phyloP scores from a whole-genome alignment of 2,888 invertebrate genomes.

The Lasioglossum villosulum region DNA sequence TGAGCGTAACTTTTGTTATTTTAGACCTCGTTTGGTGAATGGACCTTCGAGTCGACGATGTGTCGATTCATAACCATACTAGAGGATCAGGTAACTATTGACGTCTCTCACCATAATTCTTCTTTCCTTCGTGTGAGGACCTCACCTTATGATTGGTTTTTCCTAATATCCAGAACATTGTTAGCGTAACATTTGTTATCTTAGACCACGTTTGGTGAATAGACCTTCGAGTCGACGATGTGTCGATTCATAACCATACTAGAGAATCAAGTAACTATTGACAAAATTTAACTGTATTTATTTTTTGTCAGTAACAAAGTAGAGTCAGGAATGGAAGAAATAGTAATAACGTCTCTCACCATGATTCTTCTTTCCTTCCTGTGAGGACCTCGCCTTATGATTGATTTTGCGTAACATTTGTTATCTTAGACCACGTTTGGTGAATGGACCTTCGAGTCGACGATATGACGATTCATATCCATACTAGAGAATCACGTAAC shows the following conservation, averaged over 20 bases:
- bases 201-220: not conserved
- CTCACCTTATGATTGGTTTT: not conserved
- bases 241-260: no score
- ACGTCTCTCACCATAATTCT: not conserved
- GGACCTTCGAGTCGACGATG: no score
- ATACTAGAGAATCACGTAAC: no score
- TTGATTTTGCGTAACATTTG: not conserved
- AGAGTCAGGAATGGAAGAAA: no score
- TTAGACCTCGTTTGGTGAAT: not conserved
- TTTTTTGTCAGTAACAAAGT: no score
- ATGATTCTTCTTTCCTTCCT: not conserved
- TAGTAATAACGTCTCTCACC: no score
- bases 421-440: not conserved
- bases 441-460: not conserved
- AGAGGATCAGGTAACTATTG: no score
- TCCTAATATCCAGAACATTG: not conserved
- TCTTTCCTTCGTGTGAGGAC: not conserved
- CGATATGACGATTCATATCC: no score
- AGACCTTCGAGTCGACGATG: no score
- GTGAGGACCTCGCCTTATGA: not conserved
- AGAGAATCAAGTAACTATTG: no score
- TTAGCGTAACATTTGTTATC: not conserved
- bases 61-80: no score
- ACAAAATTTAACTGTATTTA: no score
- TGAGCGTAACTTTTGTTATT: not conserved